Evolutionary conservation across 1,140 invertebrate species (phyloP).

Genomic region (Drosophila mauritiana): DNA sequence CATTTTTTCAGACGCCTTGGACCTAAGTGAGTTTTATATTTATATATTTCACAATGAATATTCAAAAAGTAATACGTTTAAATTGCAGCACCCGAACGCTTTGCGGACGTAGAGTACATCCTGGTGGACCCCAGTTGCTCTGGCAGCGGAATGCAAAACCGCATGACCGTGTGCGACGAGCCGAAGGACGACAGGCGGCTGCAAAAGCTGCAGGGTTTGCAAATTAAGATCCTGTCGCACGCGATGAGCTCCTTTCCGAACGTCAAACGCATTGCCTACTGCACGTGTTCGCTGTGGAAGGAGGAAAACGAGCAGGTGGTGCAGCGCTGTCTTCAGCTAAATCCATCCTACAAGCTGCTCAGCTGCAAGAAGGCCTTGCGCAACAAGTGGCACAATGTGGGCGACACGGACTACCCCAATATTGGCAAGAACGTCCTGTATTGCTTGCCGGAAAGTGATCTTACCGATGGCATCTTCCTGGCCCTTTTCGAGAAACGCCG

Average conservation of each 20-base stretch:
- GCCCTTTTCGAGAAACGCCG: conserved; percentile 91
- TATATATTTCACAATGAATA: background rate
- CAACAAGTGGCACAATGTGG: conserved; percentile 89
- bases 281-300: conserved; percentile 95
- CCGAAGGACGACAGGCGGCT: conserved; percentile 86
- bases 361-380: conserved; percentile 87
- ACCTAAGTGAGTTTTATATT: conserved; percentile 85
- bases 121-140: conserved; percentile 98
- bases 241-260: conserved; percentile 93
- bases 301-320: conserved; percentile 95
- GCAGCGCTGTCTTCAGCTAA: conserved; percentile 86
- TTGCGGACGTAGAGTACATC: conserved; percentile 93
- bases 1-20: conserved; percentile 90
- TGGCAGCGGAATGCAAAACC: conserved; percentile 92
- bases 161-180: conserved; percentile 84
- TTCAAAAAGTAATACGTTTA: background rate
- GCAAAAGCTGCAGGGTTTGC: conserved; percentile 90
- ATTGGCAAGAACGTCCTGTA: conserved; percentile 92
- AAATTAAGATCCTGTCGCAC: conserved; percentile 93
- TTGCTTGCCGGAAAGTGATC: conserved; percentile 89
- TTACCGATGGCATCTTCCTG: conserved; percentile 97
- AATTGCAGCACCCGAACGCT: conserved; percentile 81
- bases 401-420: conserved; percentile 87
- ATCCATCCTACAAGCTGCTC: conserved; percentile 88
- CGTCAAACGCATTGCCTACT: conserved; percentile 95